These are phyloP conservation scores for Dryocosmus kuriphilus DNA, from an alignment of 2,888 invertebrate genomes.

Conservation along the genomic window DNA sequence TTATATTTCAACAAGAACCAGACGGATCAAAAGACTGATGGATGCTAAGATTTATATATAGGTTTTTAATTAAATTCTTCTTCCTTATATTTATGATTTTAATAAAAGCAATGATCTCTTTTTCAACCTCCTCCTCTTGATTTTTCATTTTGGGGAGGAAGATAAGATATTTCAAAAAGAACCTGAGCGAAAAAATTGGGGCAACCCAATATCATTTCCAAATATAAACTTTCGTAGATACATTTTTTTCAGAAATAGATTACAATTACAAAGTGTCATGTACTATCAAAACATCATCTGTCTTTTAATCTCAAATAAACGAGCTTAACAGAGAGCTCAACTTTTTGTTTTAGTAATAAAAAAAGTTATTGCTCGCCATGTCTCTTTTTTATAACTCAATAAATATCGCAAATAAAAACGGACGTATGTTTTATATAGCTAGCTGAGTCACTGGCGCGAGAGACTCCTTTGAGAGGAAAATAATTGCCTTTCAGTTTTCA, in stretches of 20 bases:
- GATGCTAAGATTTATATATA: too few species aligned
- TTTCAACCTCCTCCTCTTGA: too few species aligned
- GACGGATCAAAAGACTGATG: too few species aligned
- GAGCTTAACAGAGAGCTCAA: background rate
- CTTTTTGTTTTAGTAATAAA: background rate
- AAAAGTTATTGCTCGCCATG: background rate
- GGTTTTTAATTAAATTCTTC: too few species aligned
- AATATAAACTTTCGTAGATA: too few species aligned
- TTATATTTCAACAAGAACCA: too few species aligned
- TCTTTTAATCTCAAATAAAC: background rate
- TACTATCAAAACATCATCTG: background rate
- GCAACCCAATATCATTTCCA: too few species aligned
- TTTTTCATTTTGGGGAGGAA: too few species aligned
- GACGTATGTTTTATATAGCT: background rate
- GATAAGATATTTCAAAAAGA: too few species aligned
- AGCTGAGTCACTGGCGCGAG: conserved; percentile 5
- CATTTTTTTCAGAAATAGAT: background rate
- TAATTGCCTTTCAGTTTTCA: conserved; percentile 29
- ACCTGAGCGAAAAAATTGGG: too few species aligned
- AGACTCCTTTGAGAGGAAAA: background rate
- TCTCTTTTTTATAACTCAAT: conserved; percentile 9
- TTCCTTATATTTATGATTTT: too few species aligned
- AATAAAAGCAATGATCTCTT: too few species aligned
- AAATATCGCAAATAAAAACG: conserved; percentile 8
- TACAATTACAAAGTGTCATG: background rate